Evolutionary conservation across 2,888 invertebrate genomes (phyloP).

Genomic region (Lasioglossum leucozonium): DNA sequence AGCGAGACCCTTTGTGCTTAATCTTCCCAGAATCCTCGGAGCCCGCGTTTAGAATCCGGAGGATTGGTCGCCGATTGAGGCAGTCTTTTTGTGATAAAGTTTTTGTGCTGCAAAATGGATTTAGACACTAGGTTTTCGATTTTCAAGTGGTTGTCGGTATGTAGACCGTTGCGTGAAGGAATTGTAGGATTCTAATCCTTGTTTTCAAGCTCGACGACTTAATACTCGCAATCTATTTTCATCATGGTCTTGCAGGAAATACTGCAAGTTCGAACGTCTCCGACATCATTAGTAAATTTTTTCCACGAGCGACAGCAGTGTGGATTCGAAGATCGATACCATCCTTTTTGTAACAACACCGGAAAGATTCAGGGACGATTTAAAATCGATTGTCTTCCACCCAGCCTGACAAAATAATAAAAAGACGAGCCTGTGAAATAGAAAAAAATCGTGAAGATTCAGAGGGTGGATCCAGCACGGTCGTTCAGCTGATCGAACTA

Average conservation of each 20-base stretch:
- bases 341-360: background rate
- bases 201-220: background rate
- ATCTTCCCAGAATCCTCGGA: background rate
- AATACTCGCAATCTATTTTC: background rate
- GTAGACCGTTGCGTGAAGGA: background rate
- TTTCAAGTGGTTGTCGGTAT: background rate
- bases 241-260: background rate
- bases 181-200: background rate
- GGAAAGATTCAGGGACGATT: background rate
- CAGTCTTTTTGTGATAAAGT: background rate
- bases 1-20: constrained; percentile 6
- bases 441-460: background rate
- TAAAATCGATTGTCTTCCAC: background rate
- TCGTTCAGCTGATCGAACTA: constrained; percentile 33
- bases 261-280: background rate
- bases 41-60: background rate
- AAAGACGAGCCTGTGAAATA: background rate
- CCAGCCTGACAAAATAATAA: background rate
- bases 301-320: background rate
- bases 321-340: background rate
- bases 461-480: background rate
- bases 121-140: background rate
- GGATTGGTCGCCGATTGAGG: background rate
- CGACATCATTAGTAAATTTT: background rate
- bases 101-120: background rate